These are phyloP conservation scores for Macroglossus sobrinus DNA, from an alignment of 2,113 vertebrate species.

Conservation along the genomic window DNA sequence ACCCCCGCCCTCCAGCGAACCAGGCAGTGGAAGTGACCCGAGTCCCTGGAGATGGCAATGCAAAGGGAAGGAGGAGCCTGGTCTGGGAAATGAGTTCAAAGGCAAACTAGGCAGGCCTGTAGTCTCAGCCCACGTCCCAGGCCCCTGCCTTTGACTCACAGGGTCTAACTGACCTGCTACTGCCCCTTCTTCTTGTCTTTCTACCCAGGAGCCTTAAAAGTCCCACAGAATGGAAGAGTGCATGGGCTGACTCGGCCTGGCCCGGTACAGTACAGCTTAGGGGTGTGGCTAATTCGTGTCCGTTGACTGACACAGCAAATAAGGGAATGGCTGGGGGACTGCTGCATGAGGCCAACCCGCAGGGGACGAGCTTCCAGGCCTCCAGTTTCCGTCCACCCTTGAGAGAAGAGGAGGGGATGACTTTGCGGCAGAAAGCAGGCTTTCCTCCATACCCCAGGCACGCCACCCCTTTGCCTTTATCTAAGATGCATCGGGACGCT, in stretches of 20 bases:
- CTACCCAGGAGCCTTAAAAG: background rate
- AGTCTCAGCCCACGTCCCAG: background rate
- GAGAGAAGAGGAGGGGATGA: background rate
- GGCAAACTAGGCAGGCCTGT: background rate
- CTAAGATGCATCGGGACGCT: background rate
- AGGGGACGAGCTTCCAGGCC: background rate
- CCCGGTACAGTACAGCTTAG: background rate
- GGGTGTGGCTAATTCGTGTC: background rate
- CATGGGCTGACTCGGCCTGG: background rate
- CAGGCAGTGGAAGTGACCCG: background rate
- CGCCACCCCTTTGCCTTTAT: background rate
- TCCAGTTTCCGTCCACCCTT: background rate
- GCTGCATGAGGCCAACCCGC: background rate
- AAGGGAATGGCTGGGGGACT: background rate
- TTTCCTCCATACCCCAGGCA: background rate
- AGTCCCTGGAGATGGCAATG: background rate
- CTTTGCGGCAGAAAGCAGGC: background rate
- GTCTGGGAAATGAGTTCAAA: background rate
- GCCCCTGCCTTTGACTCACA: background rate
- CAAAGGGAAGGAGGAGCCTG: background rate
- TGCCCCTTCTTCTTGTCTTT: background rate
- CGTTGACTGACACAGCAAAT: background rate
- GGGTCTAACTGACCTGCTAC: background rate
- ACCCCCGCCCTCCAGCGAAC: background rate
- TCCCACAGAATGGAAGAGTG: background rate